A percentile compares a stretch with the other conserved stretches of the same genome.
Evolutionary conservation across 1,140 invertebrate genomes (phyloP).

Genomic region (Oppia nitens): DNA sequence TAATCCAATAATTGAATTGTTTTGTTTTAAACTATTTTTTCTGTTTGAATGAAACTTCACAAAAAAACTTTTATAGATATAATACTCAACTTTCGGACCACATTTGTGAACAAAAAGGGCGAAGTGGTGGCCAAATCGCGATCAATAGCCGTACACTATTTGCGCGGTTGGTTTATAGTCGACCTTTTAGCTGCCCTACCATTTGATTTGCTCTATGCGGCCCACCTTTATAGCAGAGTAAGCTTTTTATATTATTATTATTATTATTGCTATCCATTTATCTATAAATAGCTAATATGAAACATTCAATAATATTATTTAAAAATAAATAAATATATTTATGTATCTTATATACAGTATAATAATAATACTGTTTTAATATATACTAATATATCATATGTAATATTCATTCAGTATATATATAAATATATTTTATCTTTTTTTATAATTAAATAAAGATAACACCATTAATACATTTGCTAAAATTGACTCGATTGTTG

Average conservation of each 20-base stretch:
- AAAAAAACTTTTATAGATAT: conserved; percentile 55
- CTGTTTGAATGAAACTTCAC: background rate
- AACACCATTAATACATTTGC: conserved; percentile 57
- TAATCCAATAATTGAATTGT: conserved; percentile 32
- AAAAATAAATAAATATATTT: too few species aligned
- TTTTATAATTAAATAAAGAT: background rate
- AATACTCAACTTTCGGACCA: conserved; percentile 92
- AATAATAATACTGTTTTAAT: too few species aligned
- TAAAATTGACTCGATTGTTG: conserved; percentile 83
- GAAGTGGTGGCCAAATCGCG: conserved; percentile 88
- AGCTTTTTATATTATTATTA: conserved; percentile 25
- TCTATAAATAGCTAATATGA: too few species aligned
- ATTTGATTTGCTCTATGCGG: conserved; percentile 83
- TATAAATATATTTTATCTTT: conserved; percentile 20
- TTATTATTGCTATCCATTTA: conserved; percentile 8
- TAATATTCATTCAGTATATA: background rate
- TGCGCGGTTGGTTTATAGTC: conserved; percentile 86
- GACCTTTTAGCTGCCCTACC: conserved; percentile 87
- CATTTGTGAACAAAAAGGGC: conserved; percentile 94
- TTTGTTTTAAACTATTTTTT: background rate
- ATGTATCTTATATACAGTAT: too few species aligned
- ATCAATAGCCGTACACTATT: conserved; percentile 65
- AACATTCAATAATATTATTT: too few species aligned
- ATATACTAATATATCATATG: too few species aligned
- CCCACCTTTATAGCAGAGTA: conserved; percentile 65